Evolutionary conservation across 1,140 invertebrate species (phyloP), one percentile per base, ranked within the genome.

Genomic region (Vanessa tameamea): DNA sequence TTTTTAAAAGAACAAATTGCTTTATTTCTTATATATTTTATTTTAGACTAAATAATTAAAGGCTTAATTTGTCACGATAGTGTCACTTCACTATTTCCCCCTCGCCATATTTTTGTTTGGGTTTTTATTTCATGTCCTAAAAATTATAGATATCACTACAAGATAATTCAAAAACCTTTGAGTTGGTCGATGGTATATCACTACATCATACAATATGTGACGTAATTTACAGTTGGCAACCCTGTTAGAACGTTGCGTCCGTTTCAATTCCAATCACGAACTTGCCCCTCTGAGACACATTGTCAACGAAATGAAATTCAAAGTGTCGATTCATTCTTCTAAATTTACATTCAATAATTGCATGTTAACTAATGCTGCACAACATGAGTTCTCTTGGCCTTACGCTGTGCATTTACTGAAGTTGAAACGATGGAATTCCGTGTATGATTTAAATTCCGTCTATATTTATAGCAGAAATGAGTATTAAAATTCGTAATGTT

Each of bases 281-380:
- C 59, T 26, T 16, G n/a, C 26, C 63, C 64, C 63, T 66, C 51
- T 66, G 63, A 65, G 71, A 66, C 71, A 66, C 53, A 72, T 72
- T 72, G 64, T 72, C 48, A 61, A 64, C 50, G 47, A 72, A 72
- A 72, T 72, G 53, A 65, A 72, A 26, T 65, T 57, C 37, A 67
- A 55, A 20, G 6, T 12, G 11, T 53, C 31, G 50, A 67, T 43
- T 67, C 64, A 67, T 15, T 31, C 64, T 26, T 53, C 23, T 16
- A 31, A 50, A 67, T 67, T 47, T 37, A 67, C 26, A 47, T 67
- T 37, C 12, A 31, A 55, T 53, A 26, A 13, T 57, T 23, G 55
- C 20, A 9, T 57, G 50, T 53, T 50, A 50, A 50, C 15, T 0
- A 15, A 50, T 14, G 13, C n/a, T 50, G 1, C n/a, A 20, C 1